Percentiles rank a stretch among this genome's conserved stretches.
Conservation (phyloP, 2,888 invertebrate species). For the Heliothis peltigera region DNA sequence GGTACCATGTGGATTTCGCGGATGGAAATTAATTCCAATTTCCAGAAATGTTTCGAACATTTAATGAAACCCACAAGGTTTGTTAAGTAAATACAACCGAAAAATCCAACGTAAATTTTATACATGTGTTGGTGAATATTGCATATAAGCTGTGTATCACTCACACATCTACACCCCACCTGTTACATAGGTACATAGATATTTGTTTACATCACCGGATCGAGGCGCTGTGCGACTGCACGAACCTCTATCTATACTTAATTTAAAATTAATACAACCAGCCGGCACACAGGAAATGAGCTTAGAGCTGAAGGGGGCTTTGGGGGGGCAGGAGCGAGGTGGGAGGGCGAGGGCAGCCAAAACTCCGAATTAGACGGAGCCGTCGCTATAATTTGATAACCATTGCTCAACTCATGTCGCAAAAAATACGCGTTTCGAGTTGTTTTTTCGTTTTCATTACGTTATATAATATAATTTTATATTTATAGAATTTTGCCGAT, state of each 20-base stretch:
- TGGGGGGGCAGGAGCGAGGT: constrained; percentile 46
- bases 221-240: constrained; percentile 40
- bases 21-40: too few relatives aligned
- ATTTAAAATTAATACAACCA: constrained; percentile 93
- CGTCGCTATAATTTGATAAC: constrained; percentile 75
- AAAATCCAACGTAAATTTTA: neutral
- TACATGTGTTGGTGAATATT: neutral
- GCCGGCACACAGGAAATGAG: constrained; percentile 92
- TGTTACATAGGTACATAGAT: constrained; percentile 43
- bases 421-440: constrained; percentile 13
- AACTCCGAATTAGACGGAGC: constrained; percentile 79
- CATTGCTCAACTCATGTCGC: constrained; percentile 64
- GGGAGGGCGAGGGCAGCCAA: constrained; percentile 56
- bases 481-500: neutral
- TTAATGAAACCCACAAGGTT: too few relatives aligned
- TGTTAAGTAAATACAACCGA: neutral
- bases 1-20: too few relatives aligned
- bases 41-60: too few relatives aligned
- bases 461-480: neutral
- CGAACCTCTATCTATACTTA: constrained; percentile 74
- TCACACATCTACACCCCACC: constrained; percentile 8
- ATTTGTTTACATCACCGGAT: constrained; percentile 65
- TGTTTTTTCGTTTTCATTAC: constrained; percentile 1
- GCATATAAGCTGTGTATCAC: neutral
- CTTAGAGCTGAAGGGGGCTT: constrained; percentile 86